phyloP scores from a whole-genome alignment of 1,140 invertebrate genomes.

The Ridgeia piscesae region DNA sequence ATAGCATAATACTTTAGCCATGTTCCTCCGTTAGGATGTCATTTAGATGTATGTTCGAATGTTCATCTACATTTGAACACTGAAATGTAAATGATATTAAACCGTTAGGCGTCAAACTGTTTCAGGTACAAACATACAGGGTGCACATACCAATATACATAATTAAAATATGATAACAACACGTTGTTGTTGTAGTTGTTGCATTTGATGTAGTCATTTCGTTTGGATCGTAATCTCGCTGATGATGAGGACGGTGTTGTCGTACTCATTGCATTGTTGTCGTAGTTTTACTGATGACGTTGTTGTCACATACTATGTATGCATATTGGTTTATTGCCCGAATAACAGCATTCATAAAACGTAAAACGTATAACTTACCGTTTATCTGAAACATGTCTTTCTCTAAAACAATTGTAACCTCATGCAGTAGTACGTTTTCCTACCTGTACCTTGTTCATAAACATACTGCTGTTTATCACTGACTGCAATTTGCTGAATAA shows the following conservation, averaged over 20 bases:
- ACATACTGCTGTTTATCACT: not conserved
- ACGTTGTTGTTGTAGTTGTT: not conserved
- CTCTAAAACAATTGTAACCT: not conserved
- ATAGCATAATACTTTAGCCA: too few species aligned
- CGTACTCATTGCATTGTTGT: not conserved
- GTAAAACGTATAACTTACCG: not conserved
- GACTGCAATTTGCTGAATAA: not conserved
- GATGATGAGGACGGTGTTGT: not conserved
- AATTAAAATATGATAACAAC: not conserved
- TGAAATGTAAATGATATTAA: too few species aligned
- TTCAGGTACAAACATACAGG: not conserved
- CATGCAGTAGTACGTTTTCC: not conserved
- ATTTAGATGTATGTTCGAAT: too few species aligned
- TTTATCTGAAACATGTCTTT: not conserved
- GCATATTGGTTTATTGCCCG: not conserved
- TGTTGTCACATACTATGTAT: too few species aligned
- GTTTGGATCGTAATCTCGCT: not conserved
- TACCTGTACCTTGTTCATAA: not conserved
- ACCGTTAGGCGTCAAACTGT: too few species aligned
- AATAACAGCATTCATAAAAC: not conserved
- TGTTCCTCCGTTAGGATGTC: too few species aligned
- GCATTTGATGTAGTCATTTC: not conserved
- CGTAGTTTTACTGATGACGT: not conserved
- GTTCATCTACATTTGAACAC: too few species aligned
- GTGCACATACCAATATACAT: too few species aligned